Evolutionary conservation across 2,888 invertebrate species (phyloP).

Genomic region (Eueremaeus valkanovi): DNA sequence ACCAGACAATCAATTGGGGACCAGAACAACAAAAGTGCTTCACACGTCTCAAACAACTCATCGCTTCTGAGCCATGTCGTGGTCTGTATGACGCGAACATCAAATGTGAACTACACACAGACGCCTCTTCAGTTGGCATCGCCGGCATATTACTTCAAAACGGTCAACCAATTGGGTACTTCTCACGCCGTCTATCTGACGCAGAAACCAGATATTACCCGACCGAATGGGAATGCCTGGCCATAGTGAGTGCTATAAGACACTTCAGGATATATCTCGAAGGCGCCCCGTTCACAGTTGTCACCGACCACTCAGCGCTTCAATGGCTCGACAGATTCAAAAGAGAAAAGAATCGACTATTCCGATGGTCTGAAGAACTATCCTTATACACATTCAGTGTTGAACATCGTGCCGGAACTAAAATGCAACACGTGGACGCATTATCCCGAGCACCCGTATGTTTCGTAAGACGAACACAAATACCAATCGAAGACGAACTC

Average conservation of each 20-base stretch:
- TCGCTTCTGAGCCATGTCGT: background rate
- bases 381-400: no score
- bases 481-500: no score
- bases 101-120: constrained; percentile 13
- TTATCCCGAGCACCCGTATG: no score
- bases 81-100: background rate
- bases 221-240: constrained; percentile 30
- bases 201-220: background rate
- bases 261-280: constrained; percentile 33
- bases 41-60: background rate
- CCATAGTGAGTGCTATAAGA: background rate
- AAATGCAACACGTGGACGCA: no score
- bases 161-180: background rate
- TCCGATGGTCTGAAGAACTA: background rate
- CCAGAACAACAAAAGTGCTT: background rate
- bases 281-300: constrained; percentile 7
- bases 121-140: background rate
- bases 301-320: constrained; percentile 35
- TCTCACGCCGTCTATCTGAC: no score
- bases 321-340: background rate
- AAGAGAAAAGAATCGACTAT: background rate
- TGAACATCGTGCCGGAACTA: no score
- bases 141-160: constrained; percentile 5
- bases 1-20: background rate
- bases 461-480: no score